Percentiles rank a stretch among this genome's conserved stretches.
Evolutionary conservation across 2,797 vertebrate species (phyloP).

Genomic region (Hozukius guyotensis): DNA sequence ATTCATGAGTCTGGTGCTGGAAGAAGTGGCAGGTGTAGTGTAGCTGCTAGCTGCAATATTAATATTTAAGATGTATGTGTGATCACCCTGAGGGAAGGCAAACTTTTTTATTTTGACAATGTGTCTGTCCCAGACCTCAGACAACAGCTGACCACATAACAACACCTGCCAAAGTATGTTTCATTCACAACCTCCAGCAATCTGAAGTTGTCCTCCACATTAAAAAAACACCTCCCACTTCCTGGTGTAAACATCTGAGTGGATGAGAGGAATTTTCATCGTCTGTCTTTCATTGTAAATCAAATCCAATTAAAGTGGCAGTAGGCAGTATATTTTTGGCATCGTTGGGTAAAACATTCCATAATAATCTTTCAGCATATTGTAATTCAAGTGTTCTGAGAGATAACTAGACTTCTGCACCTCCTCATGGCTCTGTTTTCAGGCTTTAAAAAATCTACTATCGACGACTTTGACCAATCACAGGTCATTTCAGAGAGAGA

Average conservation of each 20-base stretch:
- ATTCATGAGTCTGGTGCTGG: not conserved
- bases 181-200: not conserved
- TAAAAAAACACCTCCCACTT: not conserved
- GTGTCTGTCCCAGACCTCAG: not conserved
- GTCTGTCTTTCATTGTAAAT: not conserved
- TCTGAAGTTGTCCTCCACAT: not conserved
- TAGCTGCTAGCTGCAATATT: not conserved
- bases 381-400: no score
- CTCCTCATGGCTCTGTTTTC: no score
- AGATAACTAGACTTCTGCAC: no score
- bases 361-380: no score
- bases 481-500: no score
- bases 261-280: not conserved
- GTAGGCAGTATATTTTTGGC: no score
- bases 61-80: constrained; percentile 8
- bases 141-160: not conserved
- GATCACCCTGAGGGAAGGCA: not conserved
- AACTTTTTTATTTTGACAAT: not conserved
- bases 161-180: not conserved
- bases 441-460: no score
- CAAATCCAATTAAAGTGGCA: not conserved
- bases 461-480: no score
- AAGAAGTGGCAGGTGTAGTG: not conserved
- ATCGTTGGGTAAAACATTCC: no score
- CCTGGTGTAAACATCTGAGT: not conserved